Conservation (phyloP, 2,797 vertebrate species). For the Heterohyrax brucei region DNA sequence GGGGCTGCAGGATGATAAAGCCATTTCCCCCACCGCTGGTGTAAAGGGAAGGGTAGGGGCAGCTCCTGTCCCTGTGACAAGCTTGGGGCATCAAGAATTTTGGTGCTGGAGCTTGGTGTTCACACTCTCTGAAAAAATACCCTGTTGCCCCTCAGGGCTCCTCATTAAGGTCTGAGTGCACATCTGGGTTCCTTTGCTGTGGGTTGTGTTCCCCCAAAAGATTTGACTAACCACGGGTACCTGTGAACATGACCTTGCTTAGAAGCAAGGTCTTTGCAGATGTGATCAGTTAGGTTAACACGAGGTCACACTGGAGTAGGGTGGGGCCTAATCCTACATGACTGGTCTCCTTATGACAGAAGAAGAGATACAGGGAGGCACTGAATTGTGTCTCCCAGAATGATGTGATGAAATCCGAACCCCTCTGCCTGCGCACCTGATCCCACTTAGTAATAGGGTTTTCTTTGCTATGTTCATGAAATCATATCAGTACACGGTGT, state of each 20-base stretch:
- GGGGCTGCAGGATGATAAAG: not conserved
- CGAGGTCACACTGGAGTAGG: not conserved
- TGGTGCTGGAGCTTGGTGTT: not conserved
- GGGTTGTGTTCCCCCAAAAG: not conserved
- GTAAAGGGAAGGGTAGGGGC: not conserved
- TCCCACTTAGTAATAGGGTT: not conserved
- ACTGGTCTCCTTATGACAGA: not conserved
- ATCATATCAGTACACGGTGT: not conserved
- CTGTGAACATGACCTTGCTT: not conserved
- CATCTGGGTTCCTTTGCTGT: not conserved
- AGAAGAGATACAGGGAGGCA: not conserved
- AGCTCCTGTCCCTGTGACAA: rapidly evolving
- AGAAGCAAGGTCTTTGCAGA: not conserved
- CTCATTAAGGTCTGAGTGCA: not conserved
- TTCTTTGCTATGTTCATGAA: not conserved
- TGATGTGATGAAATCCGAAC: not conserved
- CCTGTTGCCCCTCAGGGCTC: not conserved
- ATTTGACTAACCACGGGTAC: not conserved
- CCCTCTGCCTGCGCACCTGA: not conserved
- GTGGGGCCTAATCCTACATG: not conserved
- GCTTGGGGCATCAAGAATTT: not conserved
- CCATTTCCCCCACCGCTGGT: not conserved
- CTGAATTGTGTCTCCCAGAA: not conserved
- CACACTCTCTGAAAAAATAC: not conserved
- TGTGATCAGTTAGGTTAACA: not conserved